A percentile compares a stretch with the other conserved stretches of the same genome.
phyloP scores from a whole-genome alignment of 2,113 vertebrate species.

The Anas platyrhynchos region DNA sequence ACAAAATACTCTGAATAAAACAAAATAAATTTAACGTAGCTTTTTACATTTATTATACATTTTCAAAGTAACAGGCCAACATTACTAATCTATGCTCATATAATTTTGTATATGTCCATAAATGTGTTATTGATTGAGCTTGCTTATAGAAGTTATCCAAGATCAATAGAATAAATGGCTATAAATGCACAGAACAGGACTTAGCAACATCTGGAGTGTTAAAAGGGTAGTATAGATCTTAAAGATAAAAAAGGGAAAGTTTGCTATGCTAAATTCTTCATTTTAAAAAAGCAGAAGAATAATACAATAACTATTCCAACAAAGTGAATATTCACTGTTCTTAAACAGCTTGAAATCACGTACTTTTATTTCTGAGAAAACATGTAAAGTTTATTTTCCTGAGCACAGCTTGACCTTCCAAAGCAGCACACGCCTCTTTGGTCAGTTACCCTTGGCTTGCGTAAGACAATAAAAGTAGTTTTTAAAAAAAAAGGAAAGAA shows the following conservation, averaged over 20 bases:
- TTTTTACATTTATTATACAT: not conserved
- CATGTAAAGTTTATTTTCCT: constrained; percentile 69
- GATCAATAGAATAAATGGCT: not conserved
- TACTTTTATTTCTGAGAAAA: constrained; percentile 65
- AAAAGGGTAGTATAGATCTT: not conserved
- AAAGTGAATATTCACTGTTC: constrained; percentile 56
- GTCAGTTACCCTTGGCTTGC: constrained; percentile 65
- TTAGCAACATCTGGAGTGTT: not conserved
- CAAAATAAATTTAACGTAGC: not conserved
- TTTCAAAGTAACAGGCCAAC: not conserved
- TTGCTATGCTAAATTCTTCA: not conserved
- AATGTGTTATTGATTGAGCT: not conserved
- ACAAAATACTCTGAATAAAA: not conserved
- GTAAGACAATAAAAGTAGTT: constrained; percentile 24
- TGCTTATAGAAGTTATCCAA: not conserved
- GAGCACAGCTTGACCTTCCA: constrained; percentile 60
- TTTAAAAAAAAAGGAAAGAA: not conserved
- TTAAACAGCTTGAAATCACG: constrained; percentile 63
- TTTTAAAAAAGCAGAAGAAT: constrained; percentile 22
- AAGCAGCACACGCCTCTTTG: constrained; percentile 60
- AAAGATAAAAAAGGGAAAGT: not conserved
- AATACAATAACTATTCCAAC: constrained; percentile 10
- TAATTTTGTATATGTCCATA: not conserved
- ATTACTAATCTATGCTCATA: not conserved
- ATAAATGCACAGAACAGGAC: not conserved